phyloP scores from a whole-genome alignment of 2,113 vertebrate genomes.

The Bombycilla garrulus region DNA sequence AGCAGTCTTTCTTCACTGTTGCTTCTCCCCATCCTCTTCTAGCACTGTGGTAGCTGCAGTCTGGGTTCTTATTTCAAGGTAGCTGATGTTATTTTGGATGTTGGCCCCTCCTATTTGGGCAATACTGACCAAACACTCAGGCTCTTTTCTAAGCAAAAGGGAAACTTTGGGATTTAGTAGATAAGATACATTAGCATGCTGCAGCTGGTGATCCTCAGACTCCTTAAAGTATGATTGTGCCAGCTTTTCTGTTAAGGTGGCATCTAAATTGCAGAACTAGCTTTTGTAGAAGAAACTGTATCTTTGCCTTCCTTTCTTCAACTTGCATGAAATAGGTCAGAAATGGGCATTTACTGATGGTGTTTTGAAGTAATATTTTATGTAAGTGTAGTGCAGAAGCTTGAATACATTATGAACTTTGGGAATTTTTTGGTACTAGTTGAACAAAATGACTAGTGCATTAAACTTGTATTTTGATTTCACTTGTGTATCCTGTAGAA shows the following conservation, averaged over 20 bases:
- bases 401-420: neutral
- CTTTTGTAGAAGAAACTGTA: neutral
- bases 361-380: neutral
- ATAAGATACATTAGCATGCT: neutral
- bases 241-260: neutral
- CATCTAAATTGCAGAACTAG: neutral
- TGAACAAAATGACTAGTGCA: neutral
- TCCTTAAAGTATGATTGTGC: neutral
- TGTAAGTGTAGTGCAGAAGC: neutral
- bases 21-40: neutral
- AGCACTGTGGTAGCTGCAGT: neutral
- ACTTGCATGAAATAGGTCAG: neutral
- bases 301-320: neutral
- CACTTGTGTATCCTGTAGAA: neutral
- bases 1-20: neutral
- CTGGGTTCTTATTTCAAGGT: neutral
- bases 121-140: neutral
- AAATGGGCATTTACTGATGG: neutral
- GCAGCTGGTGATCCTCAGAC: neutral
- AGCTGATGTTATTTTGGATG: neutral
- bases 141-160: neutral
- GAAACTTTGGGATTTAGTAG: neutral
- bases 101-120: fast-evolving
- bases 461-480: neutral
- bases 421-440: neutral